A percentile compares a stretch with the other conserved stretches of the same genome.
phyloP scores from a whole-genome alignment of 2,888 invertebrate genomes.

The Trilocha varians region DNA sequence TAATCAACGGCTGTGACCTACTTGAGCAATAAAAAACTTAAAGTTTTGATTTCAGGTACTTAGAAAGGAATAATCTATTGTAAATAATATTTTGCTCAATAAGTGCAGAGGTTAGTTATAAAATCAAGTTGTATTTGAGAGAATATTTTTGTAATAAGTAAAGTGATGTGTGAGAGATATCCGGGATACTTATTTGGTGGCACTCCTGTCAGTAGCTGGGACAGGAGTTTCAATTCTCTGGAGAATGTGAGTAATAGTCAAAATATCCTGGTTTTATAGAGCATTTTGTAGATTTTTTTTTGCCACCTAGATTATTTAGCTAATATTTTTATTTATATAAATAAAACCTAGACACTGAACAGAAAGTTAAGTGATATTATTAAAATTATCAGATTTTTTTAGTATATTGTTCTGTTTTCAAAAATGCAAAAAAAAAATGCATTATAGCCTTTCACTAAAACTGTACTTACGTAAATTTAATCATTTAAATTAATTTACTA shows the following conservation, averaged over 20 bases:
- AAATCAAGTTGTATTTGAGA: not conserved
- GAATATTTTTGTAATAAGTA: not conserved
- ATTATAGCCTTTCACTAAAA: no score
- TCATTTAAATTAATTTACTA: no score
- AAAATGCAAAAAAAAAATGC: no score
- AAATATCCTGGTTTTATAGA: not conserved
- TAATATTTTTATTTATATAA: no score
- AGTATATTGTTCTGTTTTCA: no score
- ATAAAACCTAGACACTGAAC: no score
- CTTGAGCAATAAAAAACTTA: slow-evolving; percentile 13
- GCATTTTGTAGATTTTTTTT: not conserved
- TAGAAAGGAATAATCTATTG: slow-evolving; percentile 20
- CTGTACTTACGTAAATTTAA: no score
- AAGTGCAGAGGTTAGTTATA: slow-evolving; percentile 22
- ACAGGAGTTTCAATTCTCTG: slow-evolving; percentile 56
- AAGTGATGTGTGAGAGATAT: slow-evolving; percentile 61
- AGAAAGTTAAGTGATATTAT: no score
- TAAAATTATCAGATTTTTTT: no score
- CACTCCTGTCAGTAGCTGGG: slow-evolving; percentile 68
- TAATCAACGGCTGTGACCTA: slow-evolving; percentile 13
- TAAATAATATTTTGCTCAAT: slow-evolving; percentile 40
- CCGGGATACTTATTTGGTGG: slow-evolving; percentile 62
- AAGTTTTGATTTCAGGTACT: slow-evolving; percentile 9
- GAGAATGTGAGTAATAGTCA: slow-evolving; percentile 57
- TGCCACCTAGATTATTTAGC: no score